These are phyloP conservation scores for Tubulanus polymorphus DNA, from an alignment of 2,888 invertebrate genomes.

Conservation along the genomic window DNA sequence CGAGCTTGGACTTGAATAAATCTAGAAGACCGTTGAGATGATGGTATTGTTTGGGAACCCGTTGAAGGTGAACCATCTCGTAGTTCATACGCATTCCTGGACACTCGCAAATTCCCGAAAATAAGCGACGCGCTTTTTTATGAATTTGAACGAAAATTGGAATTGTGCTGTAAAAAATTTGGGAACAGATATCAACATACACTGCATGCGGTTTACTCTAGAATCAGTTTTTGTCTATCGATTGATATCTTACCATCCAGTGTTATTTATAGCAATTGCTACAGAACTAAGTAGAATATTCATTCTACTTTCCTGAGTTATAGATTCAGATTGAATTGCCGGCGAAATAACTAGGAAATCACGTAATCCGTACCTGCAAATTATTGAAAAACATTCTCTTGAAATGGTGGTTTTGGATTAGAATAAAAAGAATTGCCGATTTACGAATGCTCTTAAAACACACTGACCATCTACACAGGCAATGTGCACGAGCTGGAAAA, in stretches of 20 bases:
- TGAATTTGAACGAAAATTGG: constrained; percentile 85
- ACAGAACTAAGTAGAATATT: constrained; percentile 77
- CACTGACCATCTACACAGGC: constrained; percentile 51
- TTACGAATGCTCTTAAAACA: background rate
- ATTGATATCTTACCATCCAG: constrained; percentile 64
- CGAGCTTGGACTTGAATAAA: constrained; percentile 83
- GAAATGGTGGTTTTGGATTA: no score
- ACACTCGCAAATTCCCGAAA: constrained; percentile 71
- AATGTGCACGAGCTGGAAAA: constrained; percentile 59
- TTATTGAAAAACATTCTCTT: constrained; percentile 11
- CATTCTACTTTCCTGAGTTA: constrained; percentile 58
- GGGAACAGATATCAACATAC: no score
- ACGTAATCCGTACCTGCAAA: constrained; percentile 67
- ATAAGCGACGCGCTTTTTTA: constrained; percentile 73
- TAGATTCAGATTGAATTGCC: constrained; percentile 55
- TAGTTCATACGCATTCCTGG: constrained; percentile 76
- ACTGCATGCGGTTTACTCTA: no score
- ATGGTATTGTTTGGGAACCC: constrained; percentile 74
- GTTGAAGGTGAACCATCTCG: constrained; percentile 82
- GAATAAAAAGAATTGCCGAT: no score
- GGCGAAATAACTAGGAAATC: constrained; percentile 77
- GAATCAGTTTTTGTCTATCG: no score
- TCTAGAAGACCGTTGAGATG: constrained; percentile 76
- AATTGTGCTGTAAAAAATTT: constrained; percentile 61
- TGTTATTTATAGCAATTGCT: constrained; percentile 77